Conservation (phyloP, 2,888 invertebrate species). For the Luperina nickerlii region DNA sequence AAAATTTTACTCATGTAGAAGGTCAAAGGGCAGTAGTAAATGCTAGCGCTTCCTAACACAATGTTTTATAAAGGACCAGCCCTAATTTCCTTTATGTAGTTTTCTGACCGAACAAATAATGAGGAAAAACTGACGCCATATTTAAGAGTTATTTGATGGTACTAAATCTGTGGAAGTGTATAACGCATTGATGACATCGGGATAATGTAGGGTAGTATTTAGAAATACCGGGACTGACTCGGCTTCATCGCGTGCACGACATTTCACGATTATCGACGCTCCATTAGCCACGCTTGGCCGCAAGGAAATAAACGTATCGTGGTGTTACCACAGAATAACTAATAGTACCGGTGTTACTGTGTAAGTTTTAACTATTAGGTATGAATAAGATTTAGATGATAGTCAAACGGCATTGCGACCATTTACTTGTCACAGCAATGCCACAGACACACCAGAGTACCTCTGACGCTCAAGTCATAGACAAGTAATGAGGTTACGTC, state of each 20-base stretch:
- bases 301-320: slow-evolving; percentile 28
- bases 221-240: slow-evolving; percentile 26
- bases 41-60: slow-evolving; percentile 16
- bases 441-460: no score
- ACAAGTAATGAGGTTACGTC: no score
- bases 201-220: slow-evolving; percentile 48
- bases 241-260: slow-evolving; percentile 45
- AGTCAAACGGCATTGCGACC: background rate
- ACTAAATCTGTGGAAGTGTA: slow-evolving; percentile 38
- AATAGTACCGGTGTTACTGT: background rate
- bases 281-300: slow-evolving; percentile 40
- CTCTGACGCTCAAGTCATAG: no score
- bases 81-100: slow-evolving; percentile 40
- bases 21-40: slow-evolving; percentile 51
- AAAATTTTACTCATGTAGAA: slow-evolving; percentile 42
- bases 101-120: slow-evolving; percentile 54
- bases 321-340: background rate
- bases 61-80: slow-evolving; percentile 31
- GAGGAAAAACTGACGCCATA: slow-evolving; percentile 42
- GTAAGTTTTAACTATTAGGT: background rate
- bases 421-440: no score
- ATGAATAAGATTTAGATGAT: background rate
- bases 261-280: slow-evolving; percentile 53
- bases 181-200: slow-evolving; percentile 46
- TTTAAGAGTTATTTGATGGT: slow-evolving; percentile 44